Base-by-base conservation (phyloP, 2,888 invertebrate genomes). In the Odontothrips loti region DNA sequence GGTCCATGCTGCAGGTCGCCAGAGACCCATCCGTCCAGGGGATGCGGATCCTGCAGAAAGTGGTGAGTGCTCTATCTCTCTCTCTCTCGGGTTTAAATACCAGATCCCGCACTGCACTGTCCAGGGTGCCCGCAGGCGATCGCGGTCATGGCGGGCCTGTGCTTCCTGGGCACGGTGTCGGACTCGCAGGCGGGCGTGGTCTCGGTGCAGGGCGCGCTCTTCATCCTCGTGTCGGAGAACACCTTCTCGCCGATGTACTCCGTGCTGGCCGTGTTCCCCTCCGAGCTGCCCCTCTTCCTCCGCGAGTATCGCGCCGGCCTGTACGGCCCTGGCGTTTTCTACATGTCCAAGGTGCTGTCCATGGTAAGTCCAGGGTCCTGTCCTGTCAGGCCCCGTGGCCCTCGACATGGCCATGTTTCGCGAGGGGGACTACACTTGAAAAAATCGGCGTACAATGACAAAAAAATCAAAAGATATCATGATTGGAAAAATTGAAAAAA, bases 241-340 rank as follows among this genome's bases (percentile, higher is more conserved):
- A 95, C 96, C 0, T 97, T 97, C 88, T 92, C 93, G 81, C 96
- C 96, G 0, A 95, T 97, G 93, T 97, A 97, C 87, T 93, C 95
- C 0, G 94, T 96, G 0, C 89, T 98, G 75, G 92, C 95, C 84
- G 91, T 95, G 85, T 95, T 96, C 86, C 96, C 96, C 0, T 91
- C 92, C 84, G 91, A 92, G 86, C 91, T 95, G 83, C 96, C 96
- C 0, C 88, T 96, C 79, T 92, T 97, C 85, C 88, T 93, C 68
- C 89, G 97, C 82, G 97, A 97, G 86, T 90, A 95, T 83, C 91
- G 92, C 82, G 94, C 95, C 23, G 96, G 95, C 15, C 88, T 97
- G 84, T 97, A 96, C 85, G 89, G 93, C 0, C 91, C 94, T 0
- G 92, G 92, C 23, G 90, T 93, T 10, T 97, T 96, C 86, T 97